phyloP scores from a whole-genome alignment of 1,140 invertebrate genomes.

The Bombus superbus region DNA sequence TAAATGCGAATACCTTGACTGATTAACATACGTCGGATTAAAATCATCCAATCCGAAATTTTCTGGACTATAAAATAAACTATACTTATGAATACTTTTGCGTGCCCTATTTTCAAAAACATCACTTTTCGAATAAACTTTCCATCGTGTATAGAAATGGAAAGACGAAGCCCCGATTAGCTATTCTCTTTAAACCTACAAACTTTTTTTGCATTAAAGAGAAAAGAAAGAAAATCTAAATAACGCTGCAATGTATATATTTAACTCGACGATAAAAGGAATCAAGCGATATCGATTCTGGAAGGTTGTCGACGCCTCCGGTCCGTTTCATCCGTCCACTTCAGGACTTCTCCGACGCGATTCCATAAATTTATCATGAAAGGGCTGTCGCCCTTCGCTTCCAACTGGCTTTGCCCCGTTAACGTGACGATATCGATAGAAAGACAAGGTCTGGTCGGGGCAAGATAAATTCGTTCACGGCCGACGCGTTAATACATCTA shows the following conservation, averaged over 20 bases:
- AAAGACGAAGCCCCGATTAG: too few relatives aligned
- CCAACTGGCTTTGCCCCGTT: not conserved
- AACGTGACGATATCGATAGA: conserved; percentile 45
- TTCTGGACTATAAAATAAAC: too few relatives aligned
- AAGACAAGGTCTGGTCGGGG: conserved; percentile 62
- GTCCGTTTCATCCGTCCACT: not conserved
- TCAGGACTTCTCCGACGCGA: not conserved
- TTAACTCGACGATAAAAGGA: not conserved
- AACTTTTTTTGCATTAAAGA: not conserved
- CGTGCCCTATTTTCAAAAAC: too few relatives aligned
- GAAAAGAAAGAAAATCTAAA: not conserved
- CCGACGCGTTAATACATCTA: conserved; percentile 57
- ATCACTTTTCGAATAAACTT: too few relatives aligned
- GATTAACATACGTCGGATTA: too few relatives aligned
- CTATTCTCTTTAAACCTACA: not conserved
- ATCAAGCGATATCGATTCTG: not conserved
- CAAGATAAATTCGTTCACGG: conserved; percentile 67
- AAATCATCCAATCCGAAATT: too few relatives aligned
- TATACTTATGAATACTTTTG: too few relatives aligned
- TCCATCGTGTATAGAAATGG: not conserved
- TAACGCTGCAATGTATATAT: not conserved
- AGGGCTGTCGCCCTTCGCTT: conserved; percentile 3
- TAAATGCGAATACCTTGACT: too few relatives aligned
- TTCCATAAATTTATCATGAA: conserved; percentile 35
- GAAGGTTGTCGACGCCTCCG: not conserved